Evolutionary conservation across 1,140 invertebrate species (phyloP), one percentile per base, ranked within the genome.

Genomic region (Pinna nobilis): DNA sequence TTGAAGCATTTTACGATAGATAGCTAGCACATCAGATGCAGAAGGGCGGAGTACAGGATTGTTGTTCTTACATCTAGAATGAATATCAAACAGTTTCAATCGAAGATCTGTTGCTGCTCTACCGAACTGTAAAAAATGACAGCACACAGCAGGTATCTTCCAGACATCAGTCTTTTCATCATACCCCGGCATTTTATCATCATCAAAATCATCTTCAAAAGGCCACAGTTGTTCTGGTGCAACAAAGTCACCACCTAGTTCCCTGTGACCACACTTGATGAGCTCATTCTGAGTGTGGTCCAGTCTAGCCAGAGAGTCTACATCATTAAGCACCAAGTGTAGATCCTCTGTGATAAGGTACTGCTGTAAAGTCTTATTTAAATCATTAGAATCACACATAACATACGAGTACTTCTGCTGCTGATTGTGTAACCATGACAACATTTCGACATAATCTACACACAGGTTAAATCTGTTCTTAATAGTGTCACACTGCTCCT

Each of bases 121-220:
- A 37, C 28, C 51, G 20, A 78, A 66, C 15, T 79, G 80, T 28
- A 92, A 68, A 71, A 92, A 88, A 70, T 84, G 87, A 66, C 86
- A 79, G 81, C 91, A 92, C 13, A 92, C 87, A 72, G 88, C 80
- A 5, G 91, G 88, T 44, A 90, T 86, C 86, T 92, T 92, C 90
- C 90, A 92, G 32, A 92, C 89, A 78, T 92, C 91, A 23, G 87
- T 87, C 81, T 91, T 91, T 71, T 92, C 91, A 88, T 90, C 84
- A 83, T 92, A 92, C 11, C 67, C 70, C 5, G 79, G 80, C 90
- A 90, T 89, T 44, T 77, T 57, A 1, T 59, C 63, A 47, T 87
- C 84, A 67, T 79, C 59, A 79, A 85, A 91, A 0, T 75, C 59
- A 37, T 68, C 64, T 20, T 60, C 33, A 80, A 68, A 82, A 0